Percentiles rank a stretch among this genome's conserved stretches.
Conservation (phyloP, 2,797 vertebrate genomes). For the Sebastes glaucus region DNA sequence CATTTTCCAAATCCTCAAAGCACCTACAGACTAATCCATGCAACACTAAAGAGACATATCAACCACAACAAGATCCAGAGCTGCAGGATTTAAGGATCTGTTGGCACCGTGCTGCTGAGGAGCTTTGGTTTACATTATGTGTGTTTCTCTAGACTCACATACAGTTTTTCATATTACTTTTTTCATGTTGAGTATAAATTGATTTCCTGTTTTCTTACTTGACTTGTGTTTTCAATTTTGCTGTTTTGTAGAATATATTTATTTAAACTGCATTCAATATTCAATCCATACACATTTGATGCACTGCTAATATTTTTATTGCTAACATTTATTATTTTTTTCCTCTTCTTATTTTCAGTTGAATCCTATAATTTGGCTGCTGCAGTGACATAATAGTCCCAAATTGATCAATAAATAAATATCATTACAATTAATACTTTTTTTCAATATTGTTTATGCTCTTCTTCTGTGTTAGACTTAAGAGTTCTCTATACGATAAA, state of each 20-base stretch:
- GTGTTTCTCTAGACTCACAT: not conserved
- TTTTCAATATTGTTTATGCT: not conserved
- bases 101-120: conserved; percentile 1
- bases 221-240: not conserved
- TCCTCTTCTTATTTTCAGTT: not conserved
- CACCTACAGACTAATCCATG: conserved; percentile 39
- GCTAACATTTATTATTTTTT: not conserved
- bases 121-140: conserved; percentile 22
- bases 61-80: conserved; percentile 41
- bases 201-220: not conserved
- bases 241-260: not conserved
- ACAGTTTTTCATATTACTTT: not conserved
- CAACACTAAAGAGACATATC: conserved; percentile 31
- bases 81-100: conserved; percentile 26
- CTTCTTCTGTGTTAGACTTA: not conserved
- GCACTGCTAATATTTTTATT: not conserved
- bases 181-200: not conserved
- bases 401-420: not conserved
- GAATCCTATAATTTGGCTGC: not conserved
- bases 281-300: not conserved
- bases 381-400: not conserved
- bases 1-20: conserved; percentile 54
- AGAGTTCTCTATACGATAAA: too few species aligned
- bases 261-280: not conserved
- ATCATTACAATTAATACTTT: not conserved